A percentile compares a stretch with the other conserved stretches of the same genome.
phyloP scores from a whole-genome alignment of 2,797 vertebrate species.

The Anniella stebbinsi region DNA sequence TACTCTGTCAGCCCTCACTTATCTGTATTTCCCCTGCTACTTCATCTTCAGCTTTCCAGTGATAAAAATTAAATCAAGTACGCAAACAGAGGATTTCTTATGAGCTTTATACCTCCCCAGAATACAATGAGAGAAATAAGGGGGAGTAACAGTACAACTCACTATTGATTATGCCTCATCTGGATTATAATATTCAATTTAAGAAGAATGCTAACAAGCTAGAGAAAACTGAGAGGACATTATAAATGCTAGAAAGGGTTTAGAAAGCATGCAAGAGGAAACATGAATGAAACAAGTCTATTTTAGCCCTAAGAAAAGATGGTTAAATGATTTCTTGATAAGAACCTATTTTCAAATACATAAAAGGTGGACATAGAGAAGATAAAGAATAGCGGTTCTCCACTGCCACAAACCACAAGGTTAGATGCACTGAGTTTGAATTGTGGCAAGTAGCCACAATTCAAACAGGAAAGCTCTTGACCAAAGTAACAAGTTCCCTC shows the following conservation, averaged over 20 bases:
- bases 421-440: background rate
- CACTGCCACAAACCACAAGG: background rate
- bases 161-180: background rate
- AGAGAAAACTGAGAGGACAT: background rate
- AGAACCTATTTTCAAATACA: background rate
- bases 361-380: background rate
- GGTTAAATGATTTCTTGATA: background rate
- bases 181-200: background rate
- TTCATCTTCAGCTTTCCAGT: background rate
- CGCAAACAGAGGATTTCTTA: background rate
- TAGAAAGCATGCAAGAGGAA: background rate
- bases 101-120: background rate
- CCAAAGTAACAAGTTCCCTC: background rate
- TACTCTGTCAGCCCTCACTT: background rate
- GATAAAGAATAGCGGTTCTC: background rate
- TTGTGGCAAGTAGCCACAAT: background rate
- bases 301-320: background rate
- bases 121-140: background rate
- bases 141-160: background rate
- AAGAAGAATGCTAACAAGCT: background rate
- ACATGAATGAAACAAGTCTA: background rate
- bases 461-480: background rate
- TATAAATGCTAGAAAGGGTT: background rate
- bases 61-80: background rate
- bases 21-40: background rate